Evolutionary conservation across 1,140 invertebrate species (phyloP).

Genomic region (Bombus superbus): DNA sequence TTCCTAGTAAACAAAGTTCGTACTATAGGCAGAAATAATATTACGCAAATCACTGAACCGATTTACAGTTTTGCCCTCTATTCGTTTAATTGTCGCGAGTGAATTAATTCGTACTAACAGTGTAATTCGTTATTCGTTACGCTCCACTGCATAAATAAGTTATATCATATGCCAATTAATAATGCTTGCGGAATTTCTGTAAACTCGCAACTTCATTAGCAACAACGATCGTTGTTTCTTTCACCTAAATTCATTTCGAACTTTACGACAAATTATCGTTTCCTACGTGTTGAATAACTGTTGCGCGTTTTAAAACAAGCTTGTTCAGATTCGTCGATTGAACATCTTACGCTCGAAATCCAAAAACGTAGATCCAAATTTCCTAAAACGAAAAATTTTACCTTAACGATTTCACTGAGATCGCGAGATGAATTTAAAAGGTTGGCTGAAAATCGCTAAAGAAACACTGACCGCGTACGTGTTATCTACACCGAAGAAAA

Average conservation of each 20-base stretch:
- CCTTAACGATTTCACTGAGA: neutral
- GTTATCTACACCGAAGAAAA: neutral
- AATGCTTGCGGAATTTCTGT: neutral
- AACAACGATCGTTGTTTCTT: neutral
- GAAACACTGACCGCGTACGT: neutral
- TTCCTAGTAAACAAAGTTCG: neutral
- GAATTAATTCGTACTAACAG: constrained; percentile 19
- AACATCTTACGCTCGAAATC: too few species aligned
- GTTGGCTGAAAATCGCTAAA: neutral
- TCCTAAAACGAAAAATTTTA: neutral
- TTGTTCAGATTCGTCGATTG: too few species aligned
- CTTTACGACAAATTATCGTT: too few species aligned
- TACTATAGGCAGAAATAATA: neutral
- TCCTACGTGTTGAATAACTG: too few species aligned
- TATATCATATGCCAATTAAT: constrained; percentile 1
- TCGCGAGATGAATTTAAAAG: too few species aligned
- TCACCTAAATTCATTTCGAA: too few species aligned
- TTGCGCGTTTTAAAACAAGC: too few species aligned
- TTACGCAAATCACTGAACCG: neutral
- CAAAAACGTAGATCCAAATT: neutral
- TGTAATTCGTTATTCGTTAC: neutral
- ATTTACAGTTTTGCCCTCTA: neutral
- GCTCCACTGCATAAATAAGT: neutral
- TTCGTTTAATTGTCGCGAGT: neutral
- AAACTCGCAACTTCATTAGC: neutral